Percentiles rank a stretch among this genome's conserved stretches.
Conservation (phyloP, 2,113 vertebrate genomes). For the Pachyramphus minor region DNA sequence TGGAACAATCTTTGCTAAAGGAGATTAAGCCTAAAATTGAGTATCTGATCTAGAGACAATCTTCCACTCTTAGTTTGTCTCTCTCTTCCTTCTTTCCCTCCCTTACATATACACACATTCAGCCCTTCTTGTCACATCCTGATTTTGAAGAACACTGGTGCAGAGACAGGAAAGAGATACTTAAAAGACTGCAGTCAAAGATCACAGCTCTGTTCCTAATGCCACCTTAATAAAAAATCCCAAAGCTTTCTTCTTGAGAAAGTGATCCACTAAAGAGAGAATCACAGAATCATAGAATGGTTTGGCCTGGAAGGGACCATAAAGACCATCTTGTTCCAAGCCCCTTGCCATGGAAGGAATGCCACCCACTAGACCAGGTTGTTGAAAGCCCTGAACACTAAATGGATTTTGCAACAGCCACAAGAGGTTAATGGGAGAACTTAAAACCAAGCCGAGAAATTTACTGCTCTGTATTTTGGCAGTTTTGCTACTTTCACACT, state of each 20-base stretch:
- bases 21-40: not conserved
- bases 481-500: not conserved
- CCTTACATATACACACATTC: fast-evolving
- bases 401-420: not conserved
- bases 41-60: not conserved
- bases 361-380: not conserved
- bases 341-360: not conserved
- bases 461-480: not conserved
- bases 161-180: not conserved
- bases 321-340: not conserved
- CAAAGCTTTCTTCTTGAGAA: not conserved
- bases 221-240: not conserved
- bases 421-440: fast-evolving
- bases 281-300: not conserved
- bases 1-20: not conserved
- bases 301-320: not conserved
- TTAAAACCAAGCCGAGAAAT: not conserved
- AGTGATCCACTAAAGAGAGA: not conserved
- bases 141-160: not conserved
- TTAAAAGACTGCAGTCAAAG: not conserved
- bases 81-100: not conserved
- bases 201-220: not conserved
- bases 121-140: not conserved
- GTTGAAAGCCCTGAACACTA: not conserved
- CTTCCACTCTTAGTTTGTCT: not conserved